These are phyloP conservation scores for Cephalopterus ornatus DNA, from an alignment of 2,113 vertebrate species.

Conservation along the genomic window DNA sequence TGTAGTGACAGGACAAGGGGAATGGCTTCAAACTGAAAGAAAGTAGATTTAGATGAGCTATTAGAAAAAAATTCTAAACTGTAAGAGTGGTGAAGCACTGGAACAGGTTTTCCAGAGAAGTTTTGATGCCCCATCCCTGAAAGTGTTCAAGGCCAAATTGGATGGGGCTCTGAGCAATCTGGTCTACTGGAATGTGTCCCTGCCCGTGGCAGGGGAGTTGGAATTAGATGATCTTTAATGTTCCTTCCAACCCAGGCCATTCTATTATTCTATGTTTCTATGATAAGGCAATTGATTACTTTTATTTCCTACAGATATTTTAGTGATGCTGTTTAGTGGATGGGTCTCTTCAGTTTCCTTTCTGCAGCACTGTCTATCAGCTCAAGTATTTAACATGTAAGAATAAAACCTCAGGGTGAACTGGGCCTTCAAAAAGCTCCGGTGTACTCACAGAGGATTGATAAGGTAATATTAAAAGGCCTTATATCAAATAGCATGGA, in stretches of 20 bases:
- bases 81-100: not conserved
- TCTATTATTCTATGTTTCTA: not conserved
- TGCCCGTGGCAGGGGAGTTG: not conserved
- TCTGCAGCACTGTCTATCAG: not conserved
- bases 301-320: not conserved
- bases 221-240: not conserved
- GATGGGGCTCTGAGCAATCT: not conserved
- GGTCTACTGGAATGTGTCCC: not conserved
- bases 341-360: not conserved
- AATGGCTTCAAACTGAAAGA: not conserved
- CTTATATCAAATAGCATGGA: not conserved
- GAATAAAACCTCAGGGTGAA: not conserved
- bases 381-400: not conserved
- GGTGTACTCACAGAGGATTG: not conserved
- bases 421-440: not conserved
- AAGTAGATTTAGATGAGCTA: fast-evolving
- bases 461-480: not conserved
- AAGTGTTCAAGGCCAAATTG: not conserved
- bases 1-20: too few species aligned
- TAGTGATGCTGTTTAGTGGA: not conserved
- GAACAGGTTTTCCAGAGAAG: fast-evolving
- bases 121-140: not conserved
- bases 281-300: fast-evolving
- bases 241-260: not conserved
- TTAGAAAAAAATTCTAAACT: not conserved